A percentile compares a stretch with the other conserved stretches of the same genome.
These are phyloP conservation scores for Trachurus trachurus DNA, from an alignment of 2,797 vertebrate genomes.

Conservation along the genomic window DNA sequence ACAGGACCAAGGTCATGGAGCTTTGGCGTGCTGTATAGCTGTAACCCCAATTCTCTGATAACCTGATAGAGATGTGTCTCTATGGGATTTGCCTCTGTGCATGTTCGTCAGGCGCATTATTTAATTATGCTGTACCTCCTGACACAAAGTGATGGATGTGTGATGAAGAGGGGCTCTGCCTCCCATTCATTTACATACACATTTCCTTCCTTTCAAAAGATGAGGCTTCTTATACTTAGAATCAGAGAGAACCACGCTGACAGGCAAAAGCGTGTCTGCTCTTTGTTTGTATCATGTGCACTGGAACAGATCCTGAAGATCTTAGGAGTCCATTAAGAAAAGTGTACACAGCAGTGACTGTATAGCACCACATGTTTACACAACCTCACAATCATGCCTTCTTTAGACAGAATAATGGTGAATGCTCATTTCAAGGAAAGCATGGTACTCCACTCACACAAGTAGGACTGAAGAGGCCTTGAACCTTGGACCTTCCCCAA, in stretches of 20 bases:
- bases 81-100: constrained; percentile 13
- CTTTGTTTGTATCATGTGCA: constrained; percentile 14
- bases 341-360: constrained; percentile 15
- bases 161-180: constrained; percentile 15
- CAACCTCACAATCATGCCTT: constrained; percentile 23
- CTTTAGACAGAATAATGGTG: constrained; percentile 11
- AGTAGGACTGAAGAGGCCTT: too few species aligned
- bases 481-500: background rate
- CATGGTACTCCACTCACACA: too few species aligned
- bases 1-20: constrained; percentile 34
- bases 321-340: background rate
- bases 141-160: constrained; percentile 26
- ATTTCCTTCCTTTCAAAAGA: constrained; percentile 13
- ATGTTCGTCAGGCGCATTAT: constrained; percentile 35
- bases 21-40: constrained; percentile 16
- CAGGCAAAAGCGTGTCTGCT: constrained; percentile 7
- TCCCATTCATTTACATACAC: constrained; percentile 24
- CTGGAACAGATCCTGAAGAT: constrained; percentile 1
- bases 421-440: constrained; percentile 28
- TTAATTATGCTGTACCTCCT: constrained; percentile 36
- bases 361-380: constrained; percentile 3
- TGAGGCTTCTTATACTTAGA: constrained; percentile 24
- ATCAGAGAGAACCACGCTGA: constrained; percentile 9
- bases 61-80: constrained; percentile 28
- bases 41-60: constrained; percentile 18